Conservation (phyloP, 2,113 vertebrate genomes). For the Cyphomyrus discorhynchus region DNA sequence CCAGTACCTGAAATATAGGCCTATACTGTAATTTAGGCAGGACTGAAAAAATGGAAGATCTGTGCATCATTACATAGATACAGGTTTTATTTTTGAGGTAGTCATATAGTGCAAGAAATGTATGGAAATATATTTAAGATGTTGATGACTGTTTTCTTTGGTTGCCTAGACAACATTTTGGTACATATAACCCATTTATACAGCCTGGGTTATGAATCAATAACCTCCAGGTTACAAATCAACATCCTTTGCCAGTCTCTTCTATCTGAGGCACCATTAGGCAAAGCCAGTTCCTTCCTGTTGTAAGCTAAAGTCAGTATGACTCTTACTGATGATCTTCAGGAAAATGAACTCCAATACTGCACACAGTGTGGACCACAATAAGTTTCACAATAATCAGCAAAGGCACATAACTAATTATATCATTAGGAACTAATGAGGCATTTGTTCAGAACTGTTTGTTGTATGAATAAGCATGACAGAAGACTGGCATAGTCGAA, state of each 20-base stretch:
- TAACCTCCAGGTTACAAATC: background rate
- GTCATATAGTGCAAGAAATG: background rate
- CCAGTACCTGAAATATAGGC: background rate
- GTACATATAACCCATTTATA: background rate
- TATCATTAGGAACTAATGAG: background rate
- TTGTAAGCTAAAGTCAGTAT: background rate
- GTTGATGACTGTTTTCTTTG: background rate
- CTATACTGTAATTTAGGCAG: background rate
- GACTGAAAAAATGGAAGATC: background rate
- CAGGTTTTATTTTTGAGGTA: background rate
- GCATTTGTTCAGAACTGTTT: background rate
- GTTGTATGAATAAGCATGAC: background rate
- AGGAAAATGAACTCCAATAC: background rate
- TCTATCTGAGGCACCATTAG: background rate
- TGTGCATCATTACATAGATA: background rate
- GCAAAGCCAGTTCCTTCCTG: background rate
- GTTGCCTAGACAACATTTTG: background rate
- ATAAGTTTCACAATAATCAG: background rate
- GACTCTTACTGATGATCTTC: background rate
- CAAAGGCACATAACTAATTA: background rate
- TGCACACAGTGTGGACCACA: background rate
- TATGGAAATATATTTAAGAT: background rate
- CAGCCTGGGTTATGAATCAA: background rate
- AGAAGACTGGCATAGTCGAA: background rate
- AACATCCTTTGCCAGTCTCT: background rate